Conservation (phyloP, 2,797 vertebrate genomes). For the Holocentrus rufus region DNA sequence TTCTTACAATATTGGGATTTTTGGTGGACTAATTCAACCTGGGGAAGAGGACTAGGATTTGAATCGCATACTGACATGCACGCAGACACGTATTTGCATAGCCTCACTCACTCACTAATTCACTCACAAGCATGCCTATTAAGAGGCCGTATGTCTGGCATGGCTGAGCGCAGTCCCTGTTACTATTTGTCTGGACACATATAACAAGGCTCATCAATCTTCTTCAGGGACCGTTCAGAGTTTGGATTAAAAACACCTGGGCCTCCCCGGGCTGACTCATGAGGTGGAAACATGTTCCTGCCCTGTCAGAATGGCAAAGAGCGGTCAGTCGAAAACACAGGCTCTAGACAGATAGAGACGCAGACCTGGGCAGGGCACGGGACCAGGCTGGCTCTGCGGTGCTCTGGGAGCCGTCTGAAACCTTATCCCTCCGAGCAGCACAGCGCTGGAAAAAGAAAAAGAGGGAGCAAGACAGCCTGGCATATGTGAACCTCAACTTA, state of each 20-base stretch:
- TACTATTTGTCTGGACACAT: slow-evolving; percentile 79
- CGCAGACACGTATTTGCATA: slow-evolving; percentile 33
- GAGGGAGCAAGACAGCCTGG: slow-evolving; percentile 18
- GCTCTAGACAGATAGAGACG: slow-evolving; percentile 69
- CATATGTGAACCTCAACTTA: slow-evolving; percentile 29
- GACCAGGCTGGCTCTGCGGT: slow-evolving; percentile 35
- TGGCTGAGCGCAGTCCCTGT: slow-evolving; percentile 64
- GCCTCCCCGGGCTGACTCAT: slow-evolving; percentile 65
- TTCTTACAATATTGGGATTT: background rate
- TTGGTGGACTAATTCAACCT: slow-evolving; percentile 35
- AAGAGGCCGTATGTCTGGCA: slow-evolving; percentile 58
- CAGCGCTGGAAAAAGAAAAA: slow-evolving; percentile 51
- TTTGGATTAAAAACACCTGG: slow-evolving; percentile 81
- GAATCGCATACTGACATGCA: slow-evolving; percentile 9
- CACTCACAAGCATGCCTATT: slow-evolving; percentile 48
- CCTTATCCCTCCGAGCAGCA: slow-evolving; percentile 31
- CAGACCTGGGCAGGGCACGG: slow-evolving; percentile 50
- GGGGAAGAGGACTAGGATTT: slow-evolving; percentile 3
- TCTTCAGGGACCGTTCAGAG: slow-evolving; percentile 73
- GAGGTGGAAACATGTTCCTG: slow-evolving; percentile 74
- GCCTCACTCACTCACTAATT: slow-evolving; percentile 57
- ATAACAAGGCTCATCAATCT: slow-evolving; percentile 84
- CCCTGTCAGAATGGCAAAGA: slow-evolving; percentile 71
- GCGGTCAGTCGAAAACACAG: slow-evolving; percentile 56
- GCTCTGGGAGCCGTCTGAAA: slow-evolving; percentile 63